Conservation (phyloP, 1,140 invertebrate species). For the Tetramorium simillimum region DNA sequence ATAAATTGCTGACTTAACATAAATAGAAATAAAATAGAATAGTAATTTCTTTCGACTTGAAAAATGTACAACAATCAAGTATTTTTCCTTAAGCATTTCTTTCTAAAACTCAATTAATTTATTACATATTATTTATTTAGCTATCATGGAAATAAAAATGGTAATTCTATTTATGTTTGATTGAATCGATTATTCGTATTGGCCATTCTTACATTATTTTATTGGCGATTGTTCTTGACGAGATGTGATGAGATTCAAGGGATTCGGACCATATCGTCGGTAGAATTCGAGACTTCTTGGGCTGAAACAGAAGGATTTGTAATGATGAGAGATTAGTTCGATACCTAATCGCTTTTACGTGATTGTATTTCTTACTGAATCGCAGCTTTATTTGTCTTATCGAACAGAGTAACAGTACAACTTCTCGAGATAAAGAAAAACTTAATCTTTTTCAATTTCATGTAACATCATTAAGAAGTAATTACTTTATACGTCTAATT, state of each 20-base stretch:
- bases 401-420: not conserved
- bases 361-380: not conserved
- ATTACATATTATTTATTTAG: not conserved
- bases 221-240: not conserved
- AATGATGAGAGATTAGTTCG: slow-evolving; percentile 16
- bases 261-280: not conserved
- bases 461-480: not conserved
- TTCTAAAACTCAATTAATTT: not conserved
- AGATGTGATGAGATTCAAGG: not conserved
- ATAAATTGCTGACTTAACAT: not conserved
- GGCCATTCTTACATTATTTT: slow-evolving; percentile 29
- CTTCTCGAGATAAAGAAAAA: not conserved
- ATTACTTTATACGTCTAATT: not conserved
- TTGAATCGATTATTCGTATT: slow-evolving; percentile 12
- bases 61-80: not conserved
- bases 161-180: not conserved
- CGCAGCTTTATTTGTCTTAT: not conserved
- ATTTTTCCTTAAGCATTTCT: not conserved
- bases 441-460: not conserved
- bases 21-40: not conserved
- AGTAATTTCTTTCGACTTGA: not conserved
- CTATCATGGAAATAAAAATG: not conserved
- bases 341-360: not conserved
- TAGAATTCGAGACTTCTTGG: not conserved
- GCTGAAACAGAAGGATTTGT: slow-evolving; percentile 41